Evolutionary conservation across 1,140 invertebrate genomes (phyloP), one percentile per base, ranked within the genome.

Genomic region (Copidosoma floridanum): DNA sequence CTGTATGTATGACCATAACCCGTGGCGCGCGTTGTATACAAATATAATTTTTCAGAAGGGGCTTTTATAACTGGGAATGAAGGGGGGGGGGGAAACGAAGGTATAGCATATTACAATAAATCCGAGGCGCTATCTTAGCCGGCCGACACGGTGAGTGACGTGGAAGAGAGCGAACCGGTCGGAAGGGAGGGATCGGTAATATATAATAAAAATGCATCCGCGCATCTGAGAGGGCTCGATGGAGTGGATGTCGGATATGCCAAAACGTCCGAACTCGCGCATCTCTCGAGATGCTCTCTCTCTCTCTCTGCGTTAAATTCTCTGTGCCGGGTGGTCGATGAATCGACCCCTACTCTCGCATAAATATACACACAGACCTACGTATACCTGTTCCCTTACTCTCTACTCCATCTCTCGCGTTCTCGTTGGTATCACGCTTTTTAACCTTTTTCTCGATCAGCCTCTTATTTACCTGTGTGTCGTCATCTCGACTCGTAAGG

Each of bases 211-310:
- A 80, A 80, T 80, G 78, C 78, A 79, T 78, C 76, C 71, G 69
- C 78, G 78, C 77, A n/a, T n/a, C n/a, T n/a, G n/a, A n/a, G n/a
- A n/a, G n/a, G 77, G 73, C 78, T 80, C 77, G 78, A 80, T 80
- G 78, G 78, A 76, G 78, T 80, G 78, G 79, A 79, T 79, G 78
- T 79, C 78, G 77, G 77, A 77, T 79, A 79, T 79, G 78, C 77
- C 77, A 80, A 79, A 80, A 80, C 76, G 77, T 80, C 77, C 73
- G 66, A 78, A 78, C 75, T 76, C 71, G 72, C 76, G 77, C 78
- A 80, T 79, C 77, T 80, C 76, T 78, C n/a, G n/a, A n/a, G n/a
- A n/a, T n/a, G n/a, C n/a, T n/a, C n/a, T n/a, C n/a, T n/a, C n/a
- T n/a, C n/a, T n/a, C n/a, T n/a, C n/a, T n/a, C n/a, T n/a, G n/a